Base-by-base conservation (phyloP, 2,113 vertebrate genomes). In the Chaenogobius annularis region DNA sequence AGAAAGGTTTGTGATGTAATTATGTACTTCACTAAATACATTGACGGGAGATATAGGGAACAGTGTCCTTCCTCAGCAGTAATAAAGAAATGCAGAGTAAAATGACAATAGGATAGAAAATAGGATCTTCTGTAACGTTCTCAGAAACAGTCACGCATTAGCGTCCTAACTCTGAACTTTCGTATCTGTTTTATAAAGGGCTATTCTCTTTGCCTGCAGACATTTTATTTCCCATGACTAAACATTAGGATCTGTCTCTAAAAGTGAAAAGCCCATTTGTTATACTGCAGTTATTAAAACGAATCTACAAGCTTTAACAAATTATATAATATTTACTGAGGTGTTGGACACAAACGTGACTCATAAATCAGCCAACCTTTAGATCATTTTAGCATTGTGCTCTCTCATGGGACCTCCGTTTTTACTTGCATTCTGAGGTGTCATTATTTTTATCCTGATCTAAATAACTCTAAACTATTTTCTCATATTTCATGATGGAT, bases 211-310 rank as follows among this genome's bases (percentile, higher is more conserved):
- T 68, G 70, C 52, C 26, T 48, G 14, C 23, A 7, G 35, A 17
- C 20, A 74, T 66, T 71, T 62, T 37, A 44, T 70, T 71, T 62
- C 17, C 76, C 50, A 70, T 71, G 66, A 72, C 37, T 70, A 48
- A 70, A 69, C 68, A 75, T 83, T 35, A 68, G 74, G 77, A 68
- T 44, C 40, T 20, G 26, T 48, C 37, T 66, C 22, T 48, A 9
- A 73, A 46, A 55, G 59, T 40, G 50, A 62, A 19, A 58, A 61
- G 65, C 26, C 37, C 52, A 73, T 52, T 55, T 71, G 66, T 66
- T 75, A 80, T 72, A 70, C 76, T 73, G 43, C 44, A 52, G 44
- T 48, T 64, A 13, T 78, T 72, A 26, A 73, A 78, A 77, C 52
- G 31, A 54, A 62, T 74, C 47, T 67, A 71, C n/a, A 52, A 68